Evolutionary conservation across 2,797 vertebrate species (phyloP), one percentile per base, ranked within the genome.

Genomic region (Tinamus major): DNA sequence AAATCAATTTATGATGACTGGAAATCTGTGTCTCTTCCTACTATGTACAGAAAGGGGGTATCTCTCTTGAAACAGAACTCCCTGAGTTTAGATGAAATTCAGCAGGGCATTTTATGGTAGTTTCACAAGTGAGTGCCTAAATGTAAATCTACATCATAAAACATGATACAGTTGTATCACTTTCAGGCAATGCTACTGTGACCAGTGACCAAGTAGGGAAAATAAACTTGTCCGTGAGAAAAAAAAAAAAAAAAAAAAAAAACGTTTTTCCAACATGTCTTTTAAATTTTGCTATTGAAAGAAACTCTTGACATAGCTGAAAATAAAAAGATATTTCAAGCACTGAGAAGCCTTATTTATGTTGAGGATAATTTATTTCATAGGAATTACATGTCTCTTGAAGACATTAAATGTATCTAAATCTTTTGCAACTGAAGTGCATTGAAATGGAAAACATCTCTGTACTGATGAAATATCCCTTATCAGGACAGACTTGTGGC

Each of bases 211-310:
- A 55, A 56, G 3, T 82, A 58, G n/a, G 68, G 58, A 58, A 89
- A 69, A 82, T 49, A 74, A 68, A 62, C 7, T 70, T 65, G 15
- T n/a, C 15, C 83, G 5, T n/a, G 61, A 81, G 35, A 39, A 46
- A 41, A 59, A 53, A 79, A 80, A 74, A 83, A 41, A 5, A 12
- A 55, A 8, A 39, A 84, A 77, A 42, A 6, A n/a, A n/a, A n/a
- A n/a, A n/a, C n/a, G n/a, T n/a, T n/a, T 49, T 92, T 78, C 41
- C 27, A 31, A 33, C 67, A 2, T 29, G 5, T 61, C 10, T 48
- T 89, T 77, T 71, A 55, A 77, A 77, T 85, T 70, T 80, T 92
- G 26, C 31, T 76, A 35, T 65, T 84, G 23, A 89, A 55, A 79
- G 37, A 89, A 92, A 14, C 31, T 51, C 2, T 7, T 65, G 46